Percentiles rank a stretch among this genome's conserved stretches.
Evolutionary conservation across 1,140 invertebrate genomes (phyloP).

Genomic region (Atopsyche davidsoni): DNA sequence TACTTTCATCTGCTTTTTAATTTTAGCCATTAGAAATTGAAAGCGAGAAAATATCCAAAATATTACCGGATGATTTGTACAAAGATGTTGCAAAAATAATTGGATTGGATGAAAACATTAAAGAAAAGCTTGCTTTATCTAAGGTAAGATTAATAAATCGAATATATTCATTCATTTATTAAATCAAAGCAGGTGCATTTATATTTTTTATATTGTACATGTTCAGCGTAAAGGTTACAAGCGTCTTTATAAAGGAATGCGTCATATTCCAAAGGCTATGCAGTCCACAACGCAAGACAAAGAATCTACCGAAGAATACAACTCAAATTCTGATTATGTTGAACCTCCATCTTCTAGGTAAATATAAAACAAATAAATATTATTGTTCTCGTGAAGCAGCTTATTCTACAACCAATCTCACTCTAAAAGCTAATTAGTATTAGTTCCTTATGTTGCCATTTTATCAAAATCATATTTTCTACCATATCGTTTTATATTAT

Average conservation of each 20-base stretch:
- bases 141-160: slow-evolving; percentile 15
- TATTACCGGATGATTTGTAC: slow-evolving; percentile 37
- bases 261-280: slow-evolving; percentile 19
- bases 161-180: background rate
- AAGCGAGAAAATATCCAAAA: slow-evolving; percentile 35
- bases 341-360: slow-evolving; percentile 25
- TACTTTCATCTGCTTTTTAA: too few relatives aligned
- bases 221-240: slow-evolving; percentile 23
- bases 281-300: slow-evolving; percentile 12
- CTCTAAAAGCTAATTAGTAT: too few relatives aligned
- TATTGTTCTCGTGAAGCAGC: too few relatives aligned
- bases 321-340: too few relatives aligned
- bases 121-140: slow-evolving; percentile 26
- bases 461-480: too few relatives aligned
- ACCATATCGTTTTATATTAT: too few relatives aligned
- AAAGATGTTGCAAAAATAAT: slow-evolving; percentile 34
- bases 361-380: too few relatives aligned
- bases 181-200: background rate
- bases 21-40: slow-evolving; percentile 31
- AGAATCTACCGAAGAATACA: slow-evolving; percentile 23
- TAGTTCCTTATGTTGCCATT: too few relatives aligned
- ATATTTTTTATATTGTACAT: slow-evolving; percentile 1
- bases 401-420: too few relatives aligned
- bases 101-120: slow-evolving; percentile 31
- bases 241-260: slow-evolving; percentile 23